A percentile compares a stretch with the other conserved stretches of the same genome.
Conservation (phyloP, 53 echinoderm and acorn worm genomes). For the Holothuria leucospilota region DNA sequence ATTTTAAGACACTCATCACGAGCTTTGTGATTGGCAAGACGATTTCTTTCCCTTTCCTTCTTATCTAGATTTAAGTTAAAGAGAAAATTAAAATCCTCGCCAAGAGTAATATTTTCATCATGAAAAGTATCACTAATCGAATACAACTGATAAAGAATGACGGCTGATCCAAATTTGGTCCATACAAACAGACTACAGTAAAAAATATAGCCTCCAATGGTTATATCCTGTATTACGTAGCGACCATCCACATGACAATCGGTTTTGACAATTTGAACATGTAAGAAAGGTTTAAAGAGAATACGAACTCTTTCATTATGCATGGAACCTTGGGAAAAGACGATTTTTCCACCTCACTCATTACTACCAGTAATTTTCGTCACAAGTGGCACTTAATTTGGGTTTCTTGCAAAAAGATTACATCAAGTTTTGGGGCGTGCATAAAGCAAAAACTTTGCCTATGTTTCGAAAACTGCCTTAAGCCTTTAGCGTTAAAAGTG, state of each 20-base stretch:
- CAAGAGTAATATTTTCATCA: not conserved
- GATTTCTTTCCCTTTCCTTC: not conserved
- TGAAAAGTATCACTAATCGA: not conserved
- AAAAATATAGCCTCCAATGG: not conserved
- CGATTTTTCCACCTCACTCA: no score
- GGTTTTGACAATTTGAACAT: not conserved
- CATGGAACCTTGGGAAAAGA: no score
- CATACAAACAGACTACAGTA: not conserved
- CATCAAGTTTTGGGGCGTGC: no score
- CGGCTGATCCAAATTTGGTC: not conserved
- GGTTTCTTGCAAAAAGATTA: no score
- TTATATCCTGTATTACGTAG: not conserved
- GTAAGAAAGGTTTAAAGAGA: not conserved
- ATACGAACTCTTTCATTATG: not conserved
- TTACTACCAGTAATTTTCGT: no score
- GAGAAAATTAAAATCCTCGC: conserved; percentile 25
- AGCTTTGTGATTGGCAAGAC: not conserved
- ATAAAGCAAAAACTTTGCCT: no score
- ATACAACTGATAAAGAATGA: not conserved
- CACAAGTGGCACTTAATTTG: no score
- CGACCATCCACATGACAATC: not conserved
- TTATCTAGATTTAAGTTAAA: not conserved
- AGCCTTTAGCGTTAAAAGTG: no score
- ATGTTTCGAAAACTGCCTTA: no score
- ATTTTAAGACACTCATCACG: not conserved